Conservation (phyloP, 2,888 invertebrate species). For the Syrphus vitripennis region DNA sequence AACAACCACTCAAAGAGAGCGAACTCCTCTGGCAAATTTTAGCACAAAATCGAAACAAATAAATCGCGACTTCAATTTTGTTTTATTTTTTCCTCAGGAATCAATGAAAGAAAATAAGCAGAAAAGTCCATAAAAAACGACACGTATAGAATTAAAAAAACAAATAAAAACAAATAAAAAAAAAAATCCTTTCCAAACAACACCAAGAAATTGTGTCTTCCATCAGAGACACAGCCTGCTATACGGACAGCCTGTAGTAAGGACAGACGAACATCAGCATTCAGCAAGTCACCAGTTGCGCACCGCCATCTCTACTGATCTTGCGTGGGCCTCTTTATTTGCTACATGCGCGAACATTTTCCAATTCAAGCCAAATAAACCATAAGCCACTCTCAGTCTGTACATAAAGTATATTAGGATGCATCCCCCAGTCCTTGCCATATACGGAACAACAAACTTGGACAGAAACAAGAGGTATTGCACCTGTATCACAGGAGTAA, state of each 20-base stretch:
- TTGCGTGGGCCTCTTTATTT: conserved; percentile 72
- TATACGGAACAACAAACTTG: conserved; percentile 60
- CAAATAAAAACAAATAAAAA: background rate
- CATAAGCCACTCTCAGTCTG: conserved; percentile 59
- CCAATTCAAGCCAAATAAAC: conserved; percentile 57
- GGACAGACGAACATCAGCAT: conserved; percentile 48
- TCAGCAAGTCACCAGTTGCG: conserved; percentile 35
- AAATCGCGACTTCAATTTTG: conserved; percentile 72
- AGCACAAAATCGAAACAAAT: conserved; percentile 72
- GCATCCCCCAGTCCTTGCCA: conserved; percentile 18
- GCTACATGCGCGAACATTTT: conserved; percentile 65
- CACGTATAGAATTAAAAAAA: conserved; percentile 24
- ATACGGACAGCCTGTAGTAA: conserved; percentile 22
- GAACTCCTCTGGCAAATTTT: conserved; percentile 53
- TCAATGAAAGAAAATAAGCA: conserved; percentile 47
- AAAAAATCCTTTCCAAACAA: conserved; percentile 43
- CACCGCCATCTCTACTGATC: background rate
- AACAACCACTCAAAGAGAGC: conserved; percentile 47
- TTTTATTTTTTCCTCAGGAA: conserved; percentile 39
- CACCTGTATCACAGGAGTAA: conserved; percentile 75
- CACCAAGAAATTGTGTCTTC: conserved; percentile 48
- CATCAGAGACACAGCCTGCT: conserved; percentile 15
- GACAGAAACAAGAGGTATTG: conserved; percentile 73
- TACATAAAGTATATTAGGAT: conserved; percentile 6
- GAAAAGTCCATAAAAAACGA: conserved; percentile 53